A percentile compares a stretch with the other conserved stretches of the same genome.
These are phyloP conservation scores for Fissipunctia ypsillon DNA, from an alignment of 2,888 invertebrate species.

Conservation along the genomic window DNA sequence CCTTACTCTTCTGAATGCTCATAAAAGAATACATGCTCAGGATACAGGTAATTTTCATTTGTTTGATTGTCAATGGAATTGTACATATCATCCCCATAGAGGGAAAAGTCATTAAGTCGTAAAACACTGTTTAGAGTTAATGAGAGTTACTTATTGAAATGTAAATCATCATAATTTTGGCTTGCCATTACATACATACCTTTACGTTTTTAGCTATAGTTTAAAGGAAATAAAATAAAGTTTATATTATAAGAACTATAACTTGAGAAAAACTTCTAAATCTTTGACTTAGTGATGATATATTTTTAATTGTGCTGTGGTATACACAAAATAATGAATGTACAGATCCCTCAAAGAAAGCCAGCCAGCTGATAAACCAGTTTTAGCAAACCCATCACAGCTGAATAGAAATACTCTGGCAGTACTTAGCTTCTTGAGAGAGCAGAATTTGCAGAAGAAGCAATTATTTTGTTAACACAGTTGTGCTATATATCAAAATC, in stretches of 20 bases:
- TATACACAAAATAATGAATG: neutral
- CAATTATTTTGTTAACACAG: neutral
- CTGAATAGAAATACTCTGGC: neutral
- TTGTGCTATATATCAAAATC: neutral
- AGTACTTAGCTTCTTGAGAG: neutral
- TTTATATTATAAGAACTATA: too few relatives aligned
- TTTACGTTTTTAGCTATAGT: too few relatives aligned
- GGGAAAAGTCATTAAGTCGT: too few relatives aligned
- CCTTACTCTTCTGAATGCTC: conserved; percentile 95
- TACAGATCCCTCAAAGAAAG: neutral
- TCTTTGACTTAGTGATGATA: too few relatives aligned
- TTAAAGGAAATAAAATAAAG: too few relatives aligned
- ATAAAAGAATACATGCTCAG: conserved; percentile 95
- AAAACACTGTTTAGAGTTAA: too few relatives aligned
- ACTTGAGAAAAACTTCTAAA: too few relatives aligned
- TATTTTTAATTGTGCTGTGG: conserved; percentile 4
- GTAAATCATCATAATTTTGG: too few relatives aligned
- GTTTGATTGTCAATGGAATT: neutral
- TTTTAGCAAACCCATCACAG: too few relatives aligned
- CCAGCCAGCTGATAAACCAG: neutral
- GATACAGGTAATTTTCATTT: conserved; percentile 85
- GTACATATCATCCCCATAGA: too few relatives aligned
- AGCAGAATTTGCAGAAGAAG: neutral
- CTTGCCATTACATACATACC: too few relatives aligned
- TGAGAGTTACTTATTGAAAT: too few relatives aligned